Percentiles rank a stretch among this genome's conserved stretches.
Conservation (phyloP, 2,797 vertebrate genomes). For the Lutjanus argentimaculatus region DNA sequence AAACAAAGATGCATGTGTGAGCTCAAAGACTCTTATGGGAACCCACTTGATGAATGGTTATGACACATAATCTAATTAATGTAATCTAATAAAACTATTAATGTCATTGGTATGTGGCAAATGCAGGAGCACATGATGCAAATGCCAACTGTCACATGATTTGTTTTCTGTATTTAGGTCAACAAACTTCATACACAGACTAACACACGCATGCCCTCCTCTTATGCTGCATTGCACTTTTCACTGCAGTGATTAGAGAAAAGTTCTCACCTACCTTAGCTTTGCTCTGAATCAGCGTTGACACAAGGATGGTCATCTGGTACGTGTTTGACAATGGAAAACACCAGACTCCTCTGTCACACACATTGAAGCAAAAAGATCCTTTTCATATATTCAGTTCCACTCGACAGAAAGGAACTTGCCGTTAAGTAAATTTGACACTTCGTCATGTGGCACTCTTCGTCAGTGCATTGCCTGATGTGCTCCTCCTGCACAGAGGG, state of each 20-base stretch:
- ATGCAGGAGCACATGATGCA: slow-evolving; percentile 72
- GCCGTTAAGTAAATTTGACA: slow-evolving; percentile 59
- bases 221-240: neutral
- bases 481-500: slow-evolving; percentile 71
- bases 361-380: slow-evolving; percentile 86
- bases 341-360: slow-evolving; percentile 83
- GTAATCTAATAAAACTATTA: slow-evolving; percentile 72
- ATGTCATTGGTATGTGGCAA: slow-evolving; percentile 57
- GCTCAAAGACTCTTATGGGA: slow-evolving; percentile 8
- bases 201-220: neutral
- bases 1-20: neutral
- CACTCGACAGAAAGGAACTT: slow-evolving; percentile 70
- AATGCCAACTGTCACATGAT: slow-evolving; percentile 76
- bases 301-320: slow-evolving; percentile 88
- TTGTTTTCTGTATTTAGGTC: slow-evolving; percentile 46
- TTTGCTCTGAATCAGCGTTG: slow-evolving; percentile 85
- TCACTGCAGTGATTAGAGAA: slow-evolving; percentile 5
- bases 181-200: slow-evolving; percentile 1
- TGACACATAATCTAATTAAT: slow-evolving; percentile 64
- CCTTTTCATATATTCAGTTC: slow-evolving; percentile 71
- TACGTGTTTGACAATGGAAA: slow-evolving; percentile 84
- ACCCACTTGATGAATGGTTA: slow-evolving; percentile 44
- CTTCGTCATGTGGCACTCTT: slow-evolving; percentile 68
- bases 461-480: slow-evolving; percentile 66
- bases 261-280: slow-evolving; percentile 83